Evolutionary conservation across 2,797 vertebrate genomes (phyloP), one percentile per base, ranked within the genome.

Genomic region (Premnoplex brunnescens): DNA sequence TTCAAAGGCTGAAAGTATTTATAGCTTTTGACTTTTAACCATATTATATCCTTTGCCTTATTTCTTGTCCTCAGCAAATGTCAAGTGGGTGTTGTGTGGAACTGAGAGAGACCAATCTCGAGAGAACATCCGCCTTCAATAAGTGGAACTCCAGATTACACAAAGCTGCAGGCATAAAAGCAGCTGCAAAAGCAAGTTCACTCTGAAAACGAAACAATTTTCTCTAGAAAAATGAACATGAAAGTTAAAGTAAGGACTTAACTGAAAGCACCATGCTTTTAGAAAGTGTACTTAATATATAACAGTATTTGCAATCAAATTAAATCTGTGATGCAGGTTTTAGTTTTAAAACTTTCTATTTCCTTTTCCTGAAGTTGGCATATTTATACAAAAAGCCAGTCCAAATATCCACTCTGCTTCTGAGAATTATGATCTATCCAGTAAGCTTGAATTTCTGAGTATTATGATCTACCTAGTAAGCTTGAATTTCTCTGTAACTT

Each of bases 71-170:
- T 96, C 64, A 91, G 85, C 60, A 96, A 97, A 90, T 97, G 97
- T 95, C 95, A 97, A 96, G 93, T 95, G 94, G 68, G 54, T 94
- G 90, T 92, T 94, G 63, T 79, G 56, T 88, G 74, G 85, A 93
- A 75, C 85, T 80, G 82, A 93, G 84, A 84, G 84, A 90, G 92
- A 94, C 78, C 44, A 73, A 72, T 83, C 85, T 97, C 69, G 3
- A 84, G 90, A 97, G 97, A 97, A 96, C 41, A 94, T 88, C 80
- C 93, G 27, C 92, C 91, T 95, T 92, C 91, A 83, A 66, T 97
- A 97, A 97, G 84, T 95, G 86, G 73, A 96, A 95, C 97, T 96
- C 76, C 91, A 97, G 92, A 95, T 96, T 95, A 95, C 95, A 97
- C 78, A 96, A 96, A 97, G 89, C 79, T 95, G 82, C 75, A 91